These are phyloP conservation scores for Limanda limanda DNA, from an alignment of 2,113 vertebrate species.

Conservation along the genomic window DNA sequence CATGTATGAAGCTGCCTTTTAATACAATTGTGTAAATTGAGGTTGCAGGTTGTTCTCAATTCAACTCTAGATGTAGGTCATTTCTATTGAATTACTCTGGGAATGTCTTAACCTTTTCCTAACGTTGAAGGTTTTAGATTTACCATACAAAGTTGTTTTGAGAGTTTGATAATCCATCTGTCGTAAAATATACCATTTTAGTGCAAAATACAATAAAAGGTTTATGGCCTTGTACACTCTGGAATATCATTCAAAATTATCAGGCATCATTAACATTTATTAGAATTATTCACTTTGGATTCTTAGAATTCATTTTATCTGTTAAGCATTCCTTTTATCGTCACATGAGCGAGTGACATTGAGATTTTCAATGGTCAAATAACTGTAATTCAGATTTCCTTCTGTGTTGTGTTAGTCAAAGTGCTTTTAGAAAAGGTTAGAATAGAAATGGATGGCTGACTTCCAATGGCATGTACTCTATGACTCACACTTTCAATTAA, in stretches of 20 bases:
- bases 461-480: slow-evolving; percentile 22
- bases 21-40: not conserved
- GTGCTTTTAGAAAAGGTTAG: not conserved
- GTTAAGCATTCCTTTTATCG: not conserved
- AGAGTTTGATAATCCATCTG: no score
- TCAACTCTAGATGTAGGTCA: not conserved
- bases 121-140: no score
- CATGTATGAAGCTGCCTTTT: not conserved
- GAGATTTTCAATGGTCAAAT: slow-evolving; percentile 1
- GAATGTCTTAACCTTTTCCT: no score
- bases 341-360: slow-evolving; percentile 1
- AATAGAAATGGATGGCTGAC: not conserved
- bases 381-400: slow-evolving; percentile 1
- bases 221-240: no score
- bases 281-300: not conserved
- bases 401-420: slow-evolving; percentile 15
- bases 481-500: slow-evolving; percentile 29
- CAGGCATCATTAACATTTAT: not conserved
- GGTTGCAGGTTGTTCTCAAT: not conserved
- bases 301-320: not conserved
- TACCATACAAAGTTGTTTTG: no score
- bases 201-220: not conserved
- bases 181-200: no score
- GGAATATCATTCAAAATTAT: not conserved
- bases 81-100: no score